Evolutionary conservation across 35 echinoderm and acorn worm species (phyloP).

Genomic region (Strongylocentrotus purpuratus): DNA sequence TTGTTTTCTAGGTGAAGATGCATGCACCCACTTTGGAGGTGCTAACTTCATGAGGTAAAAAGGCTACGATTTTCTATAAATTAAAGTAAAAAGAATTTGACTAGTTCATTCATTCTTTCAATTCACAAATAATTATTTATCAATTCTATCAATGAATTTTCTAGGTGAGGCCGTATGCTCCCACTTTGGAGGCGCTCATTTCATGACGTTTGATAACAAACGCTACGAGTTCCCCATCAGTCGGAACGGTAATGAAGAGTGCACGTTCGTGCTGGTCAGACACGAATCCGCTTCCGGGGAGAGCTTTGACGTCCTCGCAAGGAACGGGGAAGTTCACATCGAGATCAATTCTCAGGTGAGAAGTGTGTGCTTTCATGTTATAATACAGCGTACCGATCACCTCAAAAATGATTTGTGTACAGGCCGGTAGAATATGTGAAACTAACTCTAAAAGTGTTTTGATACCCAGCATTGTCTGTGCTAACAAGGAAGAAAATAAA

Average conservation of each 20-base stretch:
- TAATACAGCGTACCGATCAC: too few species aligned
- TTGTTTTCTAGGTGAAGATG: too few species aligned
- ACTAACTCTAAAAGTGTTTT: too few species aligned
- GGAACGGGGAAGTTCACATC: neutral
- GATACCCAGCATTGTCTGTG: too few species aligned
- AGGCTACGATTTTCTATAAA: too few species aligned
- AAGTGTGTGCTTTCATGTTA: neutral
- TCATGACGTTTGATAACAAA: neutral
- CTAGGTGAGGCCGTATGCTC: neutral
- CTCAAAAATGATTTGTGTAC: too few species aligned
- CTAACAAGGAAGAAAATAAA: too few species aligned
- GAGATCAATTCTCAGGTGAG: neutral
- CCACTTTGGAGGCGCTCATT: neutral
- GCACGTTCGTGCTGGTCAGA: neutral
- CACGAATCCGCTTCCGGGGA: neutral
- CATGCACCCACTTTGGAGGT: neutral
- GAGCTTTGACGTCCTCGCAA: neutral
- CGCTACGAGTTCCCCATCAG: neutral
- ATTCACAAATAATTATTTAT: too few species aligned
- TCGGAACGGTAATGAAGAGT: neutral
- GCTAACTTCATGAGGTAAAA: neutral
- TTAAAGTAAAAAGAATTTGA: too few species aligned
- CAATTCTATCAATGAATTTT: too few species aligned
- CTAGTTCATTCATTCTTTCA: too few species aligned
- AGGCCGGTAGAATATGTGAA: too few species aligned